Conservation (phyloP, 2,113 vertebrate genomes). For the Notiomystis cincta region DNA sequence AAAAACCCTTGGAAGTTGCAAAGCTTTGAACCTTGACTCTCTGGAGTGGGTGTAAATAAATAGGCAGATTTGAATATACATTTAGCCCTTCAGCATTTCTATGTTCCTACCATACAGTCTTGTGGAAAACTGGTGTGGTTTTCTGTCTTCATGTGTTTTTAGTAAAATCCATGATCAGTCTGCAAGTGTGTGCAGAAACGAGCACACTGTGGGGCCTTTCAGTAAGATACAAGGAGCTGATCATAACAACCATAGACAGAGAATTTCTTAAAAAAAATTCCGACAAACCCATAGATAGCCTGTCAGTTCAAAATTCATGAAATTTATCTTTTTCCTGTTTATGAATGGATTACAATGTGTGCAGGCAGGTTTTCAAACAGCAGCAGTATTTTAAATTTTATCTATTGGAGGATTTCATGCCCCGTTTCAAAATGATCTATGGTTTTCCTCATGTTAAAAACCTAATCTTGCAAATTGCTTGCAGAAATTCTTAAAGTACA, state of each 20-base stretch:
- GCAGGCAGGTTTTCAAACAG: neutral
- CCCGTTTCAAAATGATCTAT: neutral
- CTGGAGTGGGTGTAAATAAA: neutral
- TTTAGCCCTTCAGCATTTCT: neutral
- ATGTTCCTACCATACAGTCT: neutral
- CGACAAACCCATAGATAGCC: neutral
- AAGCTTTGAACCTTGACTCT: neutral
- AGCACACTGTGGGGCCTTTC: neutral
- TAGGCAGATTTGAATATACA: neutral
- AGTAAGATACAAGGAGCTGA: neutral
- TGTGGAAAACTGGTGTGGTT: neutral
- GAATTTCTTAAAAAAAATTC: neutral
- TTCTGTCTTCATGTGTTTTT: neutral
- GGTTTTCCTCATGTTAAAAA: neutral
- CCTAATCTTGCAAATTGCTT: neutral
- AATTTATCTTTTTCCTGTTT: neutral
- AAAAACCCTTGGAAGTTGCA: neutral
- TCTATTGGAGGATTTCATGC: neutral
- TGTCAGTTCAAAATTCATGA: neutral
- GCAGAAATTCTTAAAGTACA: neutral
- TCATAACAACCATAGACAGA: neutral
- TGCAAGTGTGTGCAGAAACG: neutral
- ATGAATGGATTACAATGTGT: neutral
- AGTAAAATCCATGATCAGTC: neutral
- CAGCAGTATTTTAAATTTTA: neutral